Conservation (phyloP, 2,797 vertebrate genomes). For the Myotis vivesi region DNA sequence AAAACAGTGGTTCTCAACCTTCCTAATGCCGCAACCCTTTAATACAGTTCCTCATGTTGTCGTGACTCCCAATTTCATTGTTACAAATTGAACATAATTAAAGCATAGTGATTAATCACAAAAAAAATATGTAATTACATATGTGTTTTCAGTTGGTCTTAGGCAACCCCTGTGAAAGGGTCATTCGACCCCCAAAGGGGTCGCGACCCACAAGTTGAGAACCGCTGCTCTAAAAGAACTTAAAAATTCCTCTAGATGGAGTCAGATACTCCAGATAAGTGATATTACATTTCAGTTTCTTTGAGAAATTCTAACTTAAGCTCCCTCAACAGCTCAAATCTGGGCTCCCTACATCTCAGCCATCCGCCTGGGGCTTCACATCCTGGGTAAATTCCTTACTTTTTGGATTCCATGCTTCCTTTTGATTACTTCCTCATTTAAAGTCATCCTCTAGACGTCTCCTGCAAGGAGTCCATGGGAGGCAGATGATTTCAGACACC, state of each 20-base stretch:
- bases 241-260: background rate
- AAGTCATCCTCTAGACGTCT: background rate
- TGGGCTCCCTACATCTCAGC: background rate
- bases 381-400: background rate
- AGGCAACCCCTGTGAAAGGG: too few relatives aligned
- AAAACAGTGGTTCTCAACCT: background rate
- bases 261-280: background rate
- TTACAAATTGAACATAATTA: too few relatives aligned
- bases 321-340: background rate
- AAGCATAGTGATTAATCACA: too few relatives aligned
- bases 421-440: background rate
- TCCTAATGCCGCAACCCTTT: too few relatives aligned
- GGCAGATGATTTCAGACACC: background rate
- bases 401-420: background rate
- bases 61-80: too few relatives aligned
- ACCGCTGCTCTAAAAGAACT: background rate
- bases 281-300: background rate
- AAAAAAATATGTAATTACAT: too few relatives aligned
- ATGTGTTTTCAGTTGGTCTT: too few relatives aligned
- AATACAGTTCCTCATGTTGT: too few relatives aligned
- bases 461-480: background rate
- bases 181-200: too few relatives aligned
- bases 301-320: background rate
- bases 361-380: background rate
- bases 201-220: too few relatives aligned